Conservation (phyloP, 2,113 vertebrate species). For the Monopterus albus region DNA sequence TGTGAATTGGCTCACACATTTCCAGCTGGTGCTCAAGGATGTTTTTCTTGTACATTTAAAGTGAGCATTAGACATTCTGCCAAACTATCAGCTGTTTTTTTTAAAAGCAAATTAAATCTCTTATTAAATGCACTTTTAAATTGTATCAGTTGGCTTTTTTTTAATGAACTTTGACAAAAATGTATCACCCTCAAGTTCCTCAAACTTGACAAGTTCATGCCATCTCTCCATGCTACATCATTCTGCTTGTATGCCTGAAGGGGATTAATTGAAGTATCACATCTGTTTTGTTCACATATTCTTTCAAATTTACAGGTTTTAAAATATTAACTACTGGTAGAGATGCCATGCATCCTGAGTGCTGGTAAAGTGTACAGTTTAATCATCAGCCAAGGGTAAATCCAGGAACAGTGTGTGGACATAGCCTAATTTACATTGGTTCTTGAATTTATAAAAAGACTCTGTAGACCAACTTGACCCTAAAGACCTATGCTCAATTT, state of each 20-base stretch:
- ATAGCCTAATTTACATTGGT: no score
- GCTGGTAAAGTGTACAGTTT: not conserved
- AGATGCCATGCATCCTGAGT: not conserved
- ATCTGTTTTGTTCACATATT: not conserved
- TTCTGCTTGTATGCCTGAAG: not conserved
- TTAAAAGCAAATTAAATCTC: not conserved
- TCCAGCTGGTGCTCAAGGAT: constrained; percentile 1
- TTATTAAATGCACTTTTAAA: not conserved
- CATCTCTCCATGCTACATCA: not conserved
- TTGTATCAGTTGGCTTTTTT: not conserved
- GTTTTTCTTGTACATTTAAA: not conserved
- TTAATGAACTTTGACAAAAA: not conserved
- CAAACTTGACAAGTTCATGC: no score
- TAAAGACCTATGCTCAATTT: no score
- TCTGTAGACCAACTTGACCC: no score
- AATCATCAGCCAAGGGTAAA: not conserved
- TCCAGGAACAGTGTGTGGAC: no score
- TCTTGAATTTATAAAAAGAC: no score
- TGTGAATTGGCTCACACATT: constrained; percentile 14
- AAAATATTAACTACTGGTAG: not conserved
- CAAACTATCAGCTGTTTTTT: not conserved
- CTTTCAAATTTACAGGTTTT: not conserved
- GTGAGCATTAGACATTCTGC: not conserved
- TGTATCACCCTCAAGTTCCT: not conserved
- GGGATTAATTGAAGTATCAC: not conserved